Evolutionary conservation across 2,888 invertebrate species (phyloP).

Genomic region (Hesperia comma): DNA sequence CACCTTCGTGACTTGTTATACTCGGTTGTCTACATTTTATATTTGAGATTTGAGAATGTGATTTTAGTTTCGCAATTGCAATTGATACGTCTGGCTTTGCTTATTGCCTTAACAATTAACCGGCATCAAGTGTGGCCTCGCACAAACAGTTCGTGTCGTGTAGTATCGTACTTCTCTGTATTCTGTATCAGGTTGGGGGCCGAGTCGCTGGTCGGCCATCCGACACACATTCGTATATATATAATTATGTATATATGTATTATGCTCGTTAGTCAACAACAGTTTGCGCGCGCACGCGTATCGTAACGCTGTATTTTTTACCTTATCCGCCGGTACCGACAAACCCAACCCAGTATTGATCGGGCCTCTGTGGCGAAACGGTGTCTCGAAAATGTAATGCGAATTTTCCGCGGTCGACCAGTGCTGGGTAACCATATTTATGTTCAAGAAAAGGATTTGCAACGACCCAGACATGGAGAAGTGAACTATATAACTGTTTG

Average conservation of each 20-base stretch:
- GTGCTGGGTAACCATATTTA: constrained; percentile 52
- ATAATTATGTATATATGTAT: too few species aligned
- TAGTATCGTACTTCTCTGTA: constrained; percentile 29
- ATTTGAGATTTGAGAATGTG: background rate
- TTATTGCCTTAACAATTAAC: constrained; percentile 43
- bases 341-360: constrained; percentile 72
- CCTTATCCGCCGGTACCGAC: constrained; percentile 68
- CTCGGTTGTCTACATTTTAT: too few species aligned
- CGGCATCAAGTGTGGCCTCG: constrained; percentile 44
- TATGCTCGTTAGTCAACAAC: constrained; percentile 76
- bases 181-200: constrained; percentile 42
- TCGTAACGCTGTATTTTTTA: constrained; percentile 65
- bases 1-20: too few species aligned
- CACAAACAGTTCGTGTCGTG: constrained; percentile 44
- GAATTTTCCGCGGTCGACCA: constrained; percentile 59
- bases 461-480: constrained; percentile 50
- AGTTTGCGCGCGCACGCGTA: constrained; percentile 77
- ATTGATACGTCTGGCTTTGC: constrained; percentile 29
- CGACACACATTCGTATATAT: constrained; percentile 61
- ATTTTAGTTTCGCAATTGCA: constrained; percentile 19
- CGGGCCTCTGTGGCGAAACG: constrained; percentile 72
- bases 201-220: constrained; percentile 50
- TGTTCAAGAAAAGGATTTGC: constrained; percentile 15
- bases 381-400: constrained; percentile 68
- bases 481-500: constrained; percentile 52